These are phyloP conservation scores for Branchinecta lindahli DNA, from an alignment of 1,140 invertebrate genomes.

Conservation along the genomic window DNA sequence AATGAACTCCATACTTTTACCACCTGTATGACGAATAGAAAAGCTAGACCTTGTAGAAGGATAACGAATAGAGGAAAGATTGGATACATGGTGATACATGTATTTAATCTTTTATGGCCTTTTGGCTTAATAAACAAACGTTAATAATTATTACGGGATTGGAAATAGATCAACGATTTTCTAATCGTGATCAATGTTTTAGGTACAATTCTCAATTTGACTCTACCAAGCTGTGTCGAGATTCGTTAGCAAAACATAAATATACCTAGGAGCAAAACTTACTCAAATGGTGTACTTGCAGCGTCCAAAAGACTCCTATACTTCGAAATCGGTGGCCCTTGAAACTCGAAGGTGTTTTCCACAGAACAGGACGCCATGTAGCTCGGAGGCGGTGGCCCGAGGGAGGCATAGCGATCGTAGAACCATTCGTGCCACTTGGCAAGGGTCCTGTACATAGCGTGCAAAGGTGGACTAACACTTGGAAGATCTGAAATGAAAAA, in stretches of 20 bases:
- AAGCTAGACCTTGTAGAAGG: no score
- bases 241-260: not conserved
- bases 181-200: no score
- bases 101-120: no score
- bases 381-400: constrained; percentile 51
- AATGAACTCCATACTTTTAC: no score
- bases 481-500: constrained; percentile 54
- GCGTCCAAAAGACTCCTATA: constrained; percentile 81
- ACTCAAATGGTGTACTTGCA: constrained; percentile 87
- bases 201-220: no score
- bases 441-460: constrained; percentile 66
- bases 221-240: no score
- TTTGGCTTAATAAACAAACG: no score
- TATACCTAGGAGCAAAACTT: constrained; percentile 28
- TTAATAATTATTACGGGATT: no score
- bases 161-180: no score
- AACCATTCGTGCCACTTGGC: constrained; percentile 74
- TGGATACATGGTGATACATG: no score
- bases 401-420: constrained; percentile 54
- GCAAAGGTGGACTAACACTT: constrained; percentile 80
- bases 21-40: no score
- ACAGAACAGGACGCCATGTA: constrained; percentile 72
- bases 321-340: constrained; percentile 73
- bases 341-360: constrained; percentile 38
- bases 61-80: no score